Base-by-base conservation (phyloP, 2,113 vertebrate genomes). In the Sapajus apella region DNA sequence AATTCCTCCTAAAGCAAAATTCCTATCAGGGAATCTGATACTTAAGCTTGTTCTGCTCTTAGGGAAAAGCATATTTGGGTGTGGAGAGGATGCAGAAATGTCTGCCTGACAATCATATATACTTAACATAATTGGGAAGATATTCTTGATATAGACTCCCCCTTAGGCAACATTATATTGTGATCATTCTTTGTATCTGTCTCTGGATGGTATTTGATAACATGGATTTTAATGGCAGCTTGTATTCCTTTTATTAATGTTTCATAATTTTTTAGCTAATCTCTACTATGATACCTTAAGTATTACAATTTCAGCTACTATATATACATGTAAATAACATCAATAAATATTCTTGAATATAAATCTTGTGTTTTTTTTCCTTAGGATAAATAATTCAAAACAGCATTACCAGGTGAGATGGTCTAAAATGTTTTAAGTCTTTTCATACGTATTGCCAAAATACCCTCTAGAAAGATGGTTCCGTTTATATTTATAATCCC, bases 301-400 rank as follows among this genome's bases (percentile, higher is more conserved):
- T 86, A 92, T 81, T 95, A 90, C 4, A 87, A 84, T 64, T 95
- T 87, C 70, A 85, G 64, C 68, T 91, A 27, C 35, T 94, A 77
- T 14, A 68, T 90, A n/a, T 68, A 83, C 6, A 5, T 27, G 30
- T 58, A 97, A 66, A 45, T 87, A 97, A 72, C 12, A 32, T 91
- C 72, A 95, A 68, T 90, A 21, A 92, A 82, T 95, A 90, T 92
- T 90, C 25, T 87, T 94, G 32, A 85, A 55, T 80, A 50, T 90
- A 92, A 92, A 90, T 87, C 52, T 94, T 84, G 23, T 85, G 87
- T 90, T 89, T 96, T 91, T 88, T 81, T 95, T 85, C 55, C 50
- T 32, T 56, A 77, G 58, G 80, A 86, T 73, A 94, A 92, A 90
- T 92, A 87, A 75, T 83, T 97, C 58, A 83, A 82, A 95, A 87